Evolutionary conservation across 2,797 vertebrate species (phyloP).

Genomic region (Buceros bicornis): DNA sequence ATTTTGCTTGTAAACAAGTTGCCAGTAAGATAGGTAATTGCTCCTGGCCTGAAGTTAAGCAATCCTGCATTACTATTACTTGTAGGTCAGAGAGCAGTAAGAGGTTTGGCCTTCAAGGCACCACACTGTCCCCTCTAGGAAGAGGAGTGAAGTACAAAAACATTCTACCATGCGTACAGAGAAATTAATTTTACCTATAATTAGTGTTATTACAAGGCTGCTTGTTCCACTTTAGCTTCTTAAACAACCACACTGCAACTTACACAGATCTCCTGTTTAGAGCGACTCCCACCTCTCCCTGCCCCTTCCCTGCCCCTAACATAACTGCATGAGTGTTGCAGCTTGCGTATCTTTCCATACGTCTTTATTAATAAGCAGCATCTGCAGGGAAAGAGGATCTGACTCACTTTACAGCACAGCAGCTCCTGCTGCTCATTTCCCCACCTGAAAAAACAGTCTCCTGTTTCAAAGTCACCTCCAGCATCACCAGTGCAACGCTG

Average conservation of each 20-base stretch:
- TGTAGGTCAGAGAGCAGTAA: not conserved
- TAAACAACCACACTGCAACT: not conserved
- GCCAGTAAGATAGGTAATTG: not conserved
- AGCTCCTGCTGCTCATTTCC: not conserved
- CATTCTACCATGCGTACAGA: not conserved
- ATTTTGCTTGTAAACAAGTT: not conserved
- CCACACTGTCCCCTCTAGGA: constrained; percentile 71
- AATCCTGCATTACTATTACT: not conserved
- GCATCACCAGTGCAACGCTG: not conserved
- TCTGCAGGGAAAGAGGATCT: not conserved
- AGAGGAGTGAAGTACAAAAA: constrained; percentile 63
- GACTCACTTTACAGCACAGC: not conserved
- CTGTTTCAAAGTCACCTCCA: not conserved
- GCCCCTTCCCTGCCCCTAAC: not conserved
- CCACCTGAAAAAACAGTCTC: not conserved
- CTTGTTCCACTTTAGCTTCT: not conserved
- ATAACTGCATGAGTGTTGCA: not conserved
- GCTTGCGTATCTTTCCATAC: not conserved
- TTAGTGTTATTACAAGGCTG: not conserved
- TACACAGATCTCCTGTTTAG: not conserved
- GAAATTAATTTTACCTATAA: not conserved
- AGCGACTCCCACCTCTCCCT: not conserved
- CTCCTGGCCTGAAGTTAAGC: not conserved
- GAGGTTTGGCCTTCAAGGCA: not conserved
- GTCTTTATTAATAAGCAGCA: not conserved